Base-by-base conservation (phyloP, 2,113 vertebrate genomes). In the Pomatorhinus ruficollis region DNA sequence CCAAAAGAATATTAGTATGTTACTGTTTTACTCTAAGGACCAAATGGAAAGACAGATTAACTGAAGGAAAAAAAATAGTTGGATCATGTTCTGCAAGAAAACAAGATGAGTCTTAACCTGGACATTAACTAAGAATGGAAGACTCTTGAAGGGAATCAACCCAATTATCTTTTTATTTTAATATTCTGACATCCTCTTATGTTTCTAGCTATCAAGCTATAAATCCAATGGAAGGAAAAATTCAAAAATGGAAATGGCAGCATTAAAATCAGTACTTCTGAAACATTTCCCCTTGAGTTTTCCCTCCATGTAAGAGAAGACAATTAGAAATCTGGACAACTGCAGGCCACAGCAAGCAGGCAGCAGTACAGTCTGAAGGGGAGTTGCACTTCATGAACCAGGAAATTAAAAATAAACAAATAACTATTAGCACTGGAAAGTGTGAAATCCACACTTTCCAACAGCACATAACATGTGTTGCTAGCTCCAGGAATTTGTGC, bases 361-460 rank as follows among this genome's bases (percentile, higher is more conserved):
- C 60, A 81, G 60, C 22, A 59, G 22, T 9, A 40, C 52, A 33
- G 27, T 24, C 44, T 47, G 57, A 78, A 89, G 5, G 12, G 61
- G 31, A 63, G 50, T 20, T 72, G 69, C 40, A 87, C 50, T 68
- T 71, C 57, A 42, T 18, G 39, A 89, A 78, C 28, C 24, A 84
- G 52, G 76, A 93, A 82, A 91, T 94, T 68, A 81, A 82, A 95
- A 94, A 68, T 56, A 92, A 91, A 74, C 59, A 80, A 75, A 63
- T 23, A 84, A 35, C 50, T 52, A 87, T 74, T 59, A 91, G 44
- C 40, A 47, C 25, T 28, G 17, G 35, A 52, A 94, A 90, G 56
- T 1, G 15, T 25, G 31, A 68, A 28, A 63, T 63, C 74, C 44
- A 28, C 33, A 39, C 39, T 75, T 83, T 31, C 54, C 30, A 56